Base-by-base conservation (phyloP, 2,888 invertebrate genomes). In the Drosophila falleni region DNA sequence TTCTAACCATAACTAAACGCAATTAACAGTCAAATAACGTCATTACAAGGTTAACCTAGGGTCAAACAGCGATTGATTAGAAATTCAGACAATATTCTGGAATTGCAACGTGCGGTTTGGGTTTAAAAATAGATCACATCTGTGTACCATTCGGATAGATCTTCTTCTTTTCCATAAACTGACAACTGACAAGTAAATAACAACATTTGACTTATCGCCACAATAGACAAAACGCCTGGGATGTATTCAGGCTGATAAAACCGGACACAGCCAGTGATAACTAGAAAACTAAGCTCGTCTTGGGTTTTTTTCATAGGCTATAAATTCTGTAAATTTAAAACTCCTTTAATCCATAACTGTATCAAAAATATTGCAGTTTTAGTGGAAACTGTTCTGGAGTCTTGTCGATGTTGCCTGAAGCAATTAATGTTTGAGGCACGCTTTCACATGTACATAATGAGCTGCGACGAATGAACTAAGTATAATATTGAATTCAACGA, bases 11-110 rank as follows among this genome's bases (percentile, higher is more conserved):
- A 19, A 63, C 60, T 74, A 51, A 41, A 44, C 41, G 35, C 49
- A 63, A 71, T 61, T 59, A 74, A 68, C 54, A 51, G 51, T 9
- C 44, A 63, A 73, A 61, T 64, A 64, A 67, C 80, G 86, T 83
- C 80, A 76, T 26, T 60, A 69, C 73, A 89, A 90, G 89, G 89
- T 90, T 80, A 83, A 33, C 10, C 31, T 37, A 59, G 50, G 54
- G 29, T 61, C 62, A 49, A 69, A 39, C 15, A 42, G 3, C 2
- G n/a, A 49, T 3, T 33, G 31, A 46, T 50, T 41, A 50, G 15
- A 47, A 58, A 46, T 26, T 15, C 26, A 13, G 9, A n/a, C 10
- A 46, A 31, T 15, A 41, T 39, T 37, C 26, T 23, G 35, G 23
- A 33, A 64, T 16, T 46, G 54, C 49, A 49, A 26, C 41, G 26